phyloP scores from a whole-genome alignment of 2,797 vertebrate genomes.

The Sitta carolinensis region DNA sequence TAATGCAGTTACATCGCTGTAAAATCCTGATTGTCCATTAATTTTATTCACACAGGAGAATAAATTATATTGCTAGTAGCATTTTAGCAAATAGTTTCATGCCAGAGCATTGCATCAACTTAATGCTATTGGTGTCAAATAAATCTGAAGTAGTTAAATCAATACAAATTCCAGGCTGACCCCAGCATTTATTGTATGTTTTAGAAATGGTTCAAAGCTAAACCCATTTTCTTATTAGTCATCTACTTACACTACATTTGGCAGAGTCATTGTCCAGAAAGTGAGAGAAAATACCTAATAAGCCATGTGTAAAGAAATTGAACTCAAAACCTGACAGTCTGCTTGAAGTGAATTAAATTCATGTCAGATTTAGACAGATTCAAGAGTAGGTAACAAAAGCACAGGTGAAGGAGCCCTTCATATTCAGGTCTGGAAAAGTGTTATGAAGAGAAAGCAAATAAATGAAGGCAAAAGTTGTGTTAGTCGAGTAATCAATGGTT shows the following conservation, averaged over 20 bases:
- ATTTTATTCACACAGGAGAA: background rate
- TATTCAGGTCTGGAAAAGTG: background rate
- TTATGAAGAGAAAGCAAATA: background rate
- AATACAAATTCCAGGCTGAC: background rate
- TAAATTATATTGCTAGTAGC: background rate
- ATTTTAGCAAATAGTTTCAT: background rate
- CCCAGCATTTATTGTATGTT: background rate
- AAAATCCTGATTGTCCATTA: background rate
- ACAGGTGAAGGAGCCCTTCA: background rate
- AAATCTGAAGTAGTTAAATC: background rate
- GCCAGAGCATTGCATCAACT: background rate
- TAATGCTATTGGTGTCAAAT: background rate
- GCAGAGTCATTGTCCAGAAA: background rate
- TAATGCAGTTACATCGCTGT: background rate
- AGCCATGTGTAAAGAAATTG: background rate
- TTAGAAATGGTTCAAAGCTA: background rate
- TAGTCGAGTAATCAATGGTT: background rate
- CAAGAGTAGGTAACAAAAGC: background rate
- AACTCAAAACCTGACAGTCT: background rate
- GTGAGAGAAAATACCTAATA: background rate
- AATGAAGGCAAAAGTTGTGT: background rate
- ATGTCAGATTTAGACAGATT: background rate
- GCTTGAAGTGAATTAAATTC: background rate
- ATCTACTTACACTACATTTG: background rate
- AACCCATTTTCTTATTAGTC: background rate